phyloP scores from a whole-genome alignment of 2,113 vertebrate species.

The Chamaea fasciata region DNA sequence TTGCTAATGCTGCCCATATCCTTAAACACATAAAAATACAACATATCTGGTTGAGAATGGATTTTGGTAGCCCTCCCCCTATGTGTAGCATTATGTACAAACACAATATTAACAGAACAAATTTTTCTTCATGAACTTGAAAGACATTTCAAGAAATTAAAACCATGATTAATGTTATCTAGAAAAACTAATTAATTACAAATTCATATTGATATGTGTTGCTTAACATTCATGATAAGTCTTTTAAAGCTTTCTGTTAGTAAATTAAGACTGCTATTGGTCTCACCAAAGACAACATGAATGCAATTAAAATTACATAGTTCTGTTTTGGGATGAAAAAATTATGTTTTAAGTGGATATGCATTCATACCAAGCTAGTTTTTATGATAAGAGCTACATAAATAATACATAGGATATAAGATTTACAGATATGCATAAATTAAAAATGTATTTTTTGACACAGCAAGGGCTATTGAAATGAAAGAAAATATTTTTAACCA shows the following conservation, averaged over 20 bases:
- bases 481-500: background rate
- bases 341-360: constrained; percentile 18
- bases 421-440: background rate
- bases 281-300: constrained; percentile 40
- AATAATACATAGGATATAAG: background rate
- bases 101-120: background rate
- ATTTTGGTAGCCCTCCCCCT: background rate
- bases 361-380: background rate
- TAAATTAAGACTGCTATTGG: constrained; percentile 65
- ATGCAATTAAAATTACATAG: constrained; percentile 34
- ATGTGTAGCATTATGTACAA: background rate
- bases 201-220: constrained; percentile 55
- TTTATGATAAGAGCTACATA: background rate
- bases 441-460: background rate
- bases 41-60: background rate
- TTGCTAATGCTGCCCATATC: background rate
- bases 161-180: background rate
- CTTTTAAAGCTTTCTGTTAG: constrained; percentile 48
- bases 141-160: background rate
- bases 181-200: constrained; percentile 30
- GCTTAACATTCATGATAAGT: constrained; percentile 47
- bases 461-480: background rate
- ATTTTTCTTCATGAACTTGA: background rate
- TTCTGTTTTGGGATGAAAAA: background rate
- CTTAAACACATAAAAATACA: background rate